These are phyloP conservation scores for Falco concolor DNA, from an alignment of 2,797 vertebrate species.

Conservation along the genomic window DNA sequence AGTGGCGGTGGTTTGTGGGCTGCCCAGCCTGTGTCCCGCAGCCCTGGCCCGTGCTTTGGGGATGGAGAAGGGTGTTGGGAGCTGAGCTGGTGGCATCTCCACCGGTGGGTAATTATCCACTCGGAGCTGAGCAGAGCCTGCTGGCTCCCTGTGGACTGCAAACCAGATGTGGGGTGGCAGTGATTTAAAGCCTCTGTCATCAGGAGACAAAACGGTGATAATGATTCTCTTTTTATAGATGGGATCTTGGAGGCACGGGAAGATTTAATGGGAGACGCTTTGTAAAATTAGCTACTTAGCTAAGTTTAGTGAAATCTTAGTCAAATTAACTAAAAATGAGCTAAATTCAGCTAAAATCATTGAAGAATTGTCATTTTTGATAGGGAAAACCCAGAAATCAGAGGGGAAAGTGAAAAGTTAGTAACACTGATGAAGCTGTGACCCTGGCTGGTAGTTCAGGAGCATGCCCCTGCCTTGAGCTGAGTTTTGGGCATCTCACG, in stretches of 20 bases:
- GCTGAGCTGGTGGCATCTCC: background rate
- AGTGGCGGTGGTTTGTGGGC: background rate
- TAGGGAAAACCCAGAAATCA: background rate
- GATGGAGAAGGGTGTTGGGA: background rate
- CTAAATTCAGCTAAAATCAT: background rate
- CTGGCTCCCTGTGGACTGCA: background rate
- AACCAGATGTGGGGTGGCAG: constrained; percentile 17
- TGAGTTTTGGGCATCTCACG: background rate
- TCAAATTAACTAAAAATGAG: background rate
- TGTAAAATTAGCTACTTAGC: constrained; percentile 15
- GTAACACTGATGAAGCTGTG: background rate
- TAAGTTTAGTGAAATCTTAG: background rate
- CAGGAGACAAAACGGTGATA: constrained; percentile 6
- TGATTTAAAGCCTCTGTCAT: constrained; percentile 31
- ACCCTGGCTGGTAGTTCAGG: background rate
- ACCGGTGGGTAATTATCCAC: background rate
- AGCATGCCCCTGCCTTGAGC: accelerated
- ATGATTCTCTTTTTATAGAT: constrained; percentile 29
- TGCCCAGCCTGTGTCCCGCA: background rate
- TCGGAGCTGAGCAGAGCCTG: background rate
- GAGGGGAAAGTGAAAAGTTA: background rate
- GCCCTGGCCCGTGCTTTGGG: accelerated
- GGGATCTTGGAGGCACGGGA: background rate
- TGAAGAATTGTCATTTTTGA: background rate
- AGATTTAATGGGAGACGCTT: background rate